Evolutionary conservation across 1,140 invertebrate species (phyloP), one percentile per base, ranked within the genome.

Genomic region (Heliconius melpomene): DNA sequence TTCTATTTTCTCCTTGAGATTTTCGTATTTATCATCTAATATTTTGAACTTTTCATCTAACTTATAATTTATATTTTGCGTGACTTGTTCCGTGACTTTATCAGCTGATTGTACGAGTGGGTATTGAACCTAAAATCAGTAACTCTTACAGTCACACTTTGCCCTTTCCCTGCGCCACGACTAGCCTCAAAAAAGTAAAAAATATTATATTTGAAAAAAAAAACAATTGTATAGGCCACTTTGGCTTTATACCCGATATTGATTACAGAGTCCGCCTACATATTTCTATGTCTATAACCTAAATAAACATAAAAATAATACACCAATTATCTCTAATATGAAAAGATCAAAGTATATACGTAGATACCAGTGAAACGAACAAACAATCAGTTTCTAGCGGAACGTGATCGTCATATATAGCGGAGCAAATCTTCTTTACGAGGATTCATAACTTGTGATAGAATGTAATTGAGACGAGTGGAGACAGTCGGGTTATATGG

Each of bases 311-410:
- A 66, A 66, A 66, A 66, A 66, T 66, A 66, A 66, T 66, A 66
- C 60, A 11, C 60, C 60, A 66, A 66, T 66, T 66, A 66, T 66
- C 60, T 29, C 60, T 66, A 66, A 66, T 66, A 16, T 29, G 60
- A 66, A 66, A 36, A 66, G 60, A 66, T 66, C 60, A 66, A 66
- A 66, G 60, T 29, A 66, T 66, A 66, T 66, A 66, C 54, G 50
- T 52, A 52, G 7, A 36, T 36, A 36, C 32, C 23, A 23, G 54
- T 57, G 9, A 23, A 66, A 66, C 11, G 26, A 57, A 79, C 72
- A 75, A 79, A 79, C 78, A 79, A 79, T 79, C 78, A 74, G 72
- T 26, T 40, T 26, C n/a, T n/a, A n/a, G n/a, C 60, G 60, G 26
- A 2, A 79, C 78, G 78, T 79, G 78, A 70, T 29, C 18, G 7